Evolutionary conservation across 2,888 invertebrate genomes (phyloP).

Genomic region (Pyrrhosoma nymphula): DNA sequence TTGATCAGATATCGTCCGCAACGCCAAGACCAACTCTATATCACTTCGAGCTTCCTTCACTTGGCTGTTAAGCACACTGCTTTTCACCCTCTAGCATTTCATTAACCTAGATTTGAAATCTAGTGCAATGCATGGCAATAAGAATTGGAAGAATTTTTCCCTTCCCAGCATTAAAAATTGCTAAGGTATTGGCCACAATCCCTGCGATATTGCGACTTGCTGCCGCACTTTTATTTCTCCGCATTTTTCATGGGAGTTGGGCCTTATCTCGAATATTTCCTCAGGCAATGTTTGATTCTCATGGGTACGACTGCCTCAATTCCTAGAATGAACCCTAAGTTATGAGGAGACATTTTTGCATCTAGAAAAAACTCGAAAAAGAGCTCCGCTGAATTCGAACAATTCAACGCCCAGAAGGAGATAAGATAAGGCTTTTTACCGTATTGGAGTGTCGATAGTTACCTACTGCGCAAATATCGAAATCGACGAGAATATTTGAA

Average conservation of each 20-base stretch:
- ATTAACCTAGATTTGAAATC: slow-evolving; percentile 8
- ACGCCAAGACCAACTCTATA: slow-evolving; percentile 18
- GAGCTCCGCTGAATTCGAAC: neutral
- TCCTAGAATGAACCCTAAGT: neutral
- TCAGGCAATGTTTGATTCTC: slow-evolving; percentile 6
- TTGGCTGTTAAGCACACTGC: slow-evolving; percentile 11
- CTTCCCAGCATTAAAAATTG: neutral
- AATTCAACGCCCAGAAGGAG: neutral
- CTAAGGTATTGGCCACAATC: neutral
- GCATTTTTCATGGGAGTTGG: neutral
- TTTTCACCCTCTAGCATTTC: neutral
- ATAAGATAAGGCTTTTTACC: neutral
- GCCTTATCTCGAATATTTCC: slow-evolving; percentile 1
- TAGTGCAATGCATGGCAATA: neutral
- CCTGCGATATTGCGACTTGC: neutral
- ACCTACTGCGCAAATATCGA: too few relatives aligned
- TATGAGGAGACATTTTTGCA: neutral
- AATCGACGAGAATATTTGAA: too few relatives aligned
- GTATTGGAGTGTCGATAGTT: neutral
- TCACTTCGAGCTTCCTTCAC: neutral
- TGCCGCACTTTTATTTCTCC: neutral
- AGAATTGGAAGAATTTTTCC: neutral
- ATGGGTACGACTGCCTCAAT: neutral
- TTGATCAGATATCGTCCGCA: slow-evolving; percentile 1
- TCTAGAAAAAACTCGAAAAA: neutral